Conservation (phyloP, 2,888 invertebrate species). For the Linnaemya vulpina region DNA sequence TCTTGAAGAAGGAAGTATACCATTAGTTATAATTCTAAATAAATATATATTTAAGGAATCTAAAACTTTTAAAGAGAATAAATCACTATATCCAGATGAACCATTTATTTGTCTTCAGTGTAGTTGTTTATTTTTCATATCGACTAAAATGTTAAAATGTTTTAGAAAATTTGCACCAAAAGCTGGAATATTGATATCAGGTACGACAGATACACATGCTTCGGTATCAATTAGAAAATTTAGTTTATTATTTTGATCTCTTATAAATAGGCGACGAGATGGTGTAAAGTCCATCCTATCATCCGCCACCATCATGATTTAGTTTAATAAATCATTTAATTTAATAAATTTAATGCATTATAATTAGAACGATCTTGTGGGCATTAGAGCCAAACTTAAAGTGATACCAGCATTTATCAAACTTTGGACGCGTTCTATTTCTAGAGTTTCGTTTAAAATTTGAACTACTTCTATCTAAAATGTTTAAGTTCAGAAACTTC, state of each 20-base stretch:
- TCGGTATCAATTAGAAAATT: conserved; percentile 1
- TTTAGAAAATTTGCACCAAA: neutral
- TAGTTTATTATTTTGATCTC: neutral
- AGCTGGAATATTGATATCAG: neutral
- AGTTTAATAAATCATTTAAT: neutral
- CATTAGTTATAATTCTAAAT: too few relatives aligned
- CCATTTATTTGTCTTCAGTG: neutral
- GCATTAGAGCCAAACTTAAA: neutral
- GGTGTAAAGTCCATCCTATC: neutral
- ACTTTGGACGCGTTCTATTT: neutral
- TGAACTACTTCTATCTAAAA: neutral
- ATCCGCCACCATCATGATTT: neutral
- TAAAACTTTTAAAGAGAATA: neutral
- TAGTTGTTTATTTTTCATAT: neutral
- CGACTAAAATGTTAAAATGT: neutral
- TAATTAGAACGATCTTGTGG: neutral
- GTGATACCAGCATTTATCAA: neutral
- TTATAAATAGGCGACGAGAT: neutral
- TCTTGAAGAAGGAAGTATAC: neutral
- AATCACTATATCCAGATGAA: neutral
- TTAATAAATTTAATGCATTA: too few relatives aligned
- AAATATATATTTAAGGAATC: neutral
- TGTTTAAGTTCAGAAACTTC: too few relatives aligned
- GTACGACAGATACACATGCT: neutral
- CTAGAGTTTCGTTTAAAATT: neutral